Conservation (phyloP, 2,888 invertebrate species). For the Drosophila paucipuncta region DNA sequence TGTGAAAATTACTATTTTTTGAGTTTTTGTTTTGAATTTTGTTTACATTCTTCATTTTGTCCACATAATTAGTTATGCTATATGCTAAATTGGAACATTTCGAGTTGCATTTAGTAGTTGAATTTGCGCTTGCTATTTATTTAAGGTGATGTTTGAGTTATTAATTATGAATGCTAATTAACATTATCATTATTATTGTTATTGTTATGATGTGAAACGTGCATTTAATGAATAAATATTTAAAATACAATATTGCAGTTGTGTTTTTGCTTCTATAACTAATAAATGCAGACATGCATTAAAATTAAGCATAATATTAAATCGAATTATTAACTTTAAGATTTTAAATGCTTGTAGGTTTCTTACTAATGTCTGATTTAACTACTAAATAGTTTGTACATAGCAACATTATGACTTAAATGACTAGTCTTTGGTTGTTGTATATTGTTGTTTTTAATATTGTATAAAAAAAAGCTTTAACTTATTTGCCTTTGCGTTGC, state of each 20-base stretch:
- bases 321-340: conserved; percentile 57
- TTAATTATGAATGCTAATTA: conserved; percentile 70
- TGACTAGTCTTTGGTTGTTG: conserved; percentile 84
- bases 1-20: conserved; percentile 39
- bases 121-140: conserved; percentile 45
- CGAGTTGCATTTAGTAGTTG: conserved; percentile 74
- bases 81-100: conserved; percentile 79
- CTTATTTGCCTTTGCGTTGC: conserved; percentile 58
- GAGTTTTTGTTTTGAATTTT: conserved; percentile 37
- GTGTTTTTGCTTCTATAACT: conserved; percentile 49
- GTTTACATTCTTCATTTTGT: conserved; percentile 47
- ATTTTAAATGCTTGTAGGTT: conserved; percentile 11
- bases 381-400: conserved; percentile 68
- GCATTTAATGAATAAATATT: conserved; percentile 78
- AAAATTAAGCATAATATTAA: conserved; percentile 41
- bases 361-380: conserved; percentile 21
- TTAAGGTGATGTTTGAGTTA: conserved; percentile 56
- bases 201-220: conserved; percentile 45
- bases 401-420: conserved; percentile 75
- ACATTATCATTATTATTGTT: conserved; percentile 60
- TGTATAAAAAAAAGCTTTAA: conserved; percentile 64
- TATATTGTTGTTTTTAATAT: conserved; percentile 39
- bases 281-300: conserved; percentile 54
- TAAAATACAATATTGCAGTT: conserved; percentile 81
- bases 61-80: conserved; percentile 73